Evolutionary conservation across 2,113 vertebrate genomes (phyloP).

Genomic region (Sigmodon hispidus): DNA sequence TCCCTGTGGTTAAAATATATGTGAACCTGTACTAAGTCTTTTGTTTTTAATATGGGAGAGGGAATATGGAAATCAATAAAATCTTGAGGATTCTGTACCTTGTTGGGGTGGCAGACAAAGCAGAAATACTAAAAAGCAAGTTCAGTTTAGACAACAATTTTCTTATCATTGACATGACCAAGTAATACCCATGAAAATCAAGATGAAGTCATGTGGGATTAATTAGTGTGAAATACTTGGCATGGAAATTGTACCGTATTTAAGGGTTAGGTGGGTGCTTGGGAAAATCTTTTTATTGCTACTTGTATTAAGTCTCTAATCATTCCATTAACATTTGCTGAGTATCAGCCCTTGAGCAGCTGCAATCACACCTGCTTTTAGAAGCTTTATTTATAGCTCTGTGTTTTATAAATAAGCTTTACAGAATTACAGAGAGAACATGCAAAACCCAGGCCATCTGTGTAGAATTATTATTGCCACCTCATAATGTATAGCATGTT

Average conservation of each 20-base stretch:
- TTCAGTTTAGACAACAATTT: background rate
- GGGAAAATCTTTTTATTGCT: conserved; percentile 35
- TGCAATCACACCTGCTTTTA: conserved; percentile 56
- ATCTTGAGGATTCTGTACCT: background rate
- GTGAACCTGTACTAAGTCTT: background rate
- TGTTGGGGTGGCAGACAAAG: background rate
- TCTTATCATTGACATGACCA: background rate
- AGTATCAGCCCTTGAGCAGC: background rate
- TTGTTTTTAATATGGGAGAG: background rate
- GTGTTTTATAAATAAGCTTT: conserved; percentile 49
- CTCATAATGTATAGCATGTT: background rate
- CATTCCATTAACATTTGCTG: conserved; percentile 62
- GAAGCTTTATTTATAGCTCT: conserved; percentile 46
- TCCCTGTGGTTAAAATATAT: background rate
- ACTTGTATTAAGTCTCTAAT: conserved; percentile 51
- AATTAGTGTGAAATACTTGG: conserved; percentile 40
- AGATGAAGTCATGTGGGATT: conserved; percentile 8
- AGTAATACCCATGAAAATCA: background rate
- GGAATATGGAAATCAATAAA: background rate
- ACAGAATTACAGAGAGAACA: background rate
- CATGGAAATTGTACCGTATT: conserved; percentile 28
- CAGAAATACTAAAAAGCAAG: background rate
- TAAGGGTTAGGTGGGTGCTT: conserved; percentile 17
- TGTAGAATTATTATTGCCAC: background rate
- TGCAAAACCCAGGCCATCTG: background rate